Conservation (phyloP, 2,113 vertebrate species). For the Ctenomys sociabilis region DNA sequence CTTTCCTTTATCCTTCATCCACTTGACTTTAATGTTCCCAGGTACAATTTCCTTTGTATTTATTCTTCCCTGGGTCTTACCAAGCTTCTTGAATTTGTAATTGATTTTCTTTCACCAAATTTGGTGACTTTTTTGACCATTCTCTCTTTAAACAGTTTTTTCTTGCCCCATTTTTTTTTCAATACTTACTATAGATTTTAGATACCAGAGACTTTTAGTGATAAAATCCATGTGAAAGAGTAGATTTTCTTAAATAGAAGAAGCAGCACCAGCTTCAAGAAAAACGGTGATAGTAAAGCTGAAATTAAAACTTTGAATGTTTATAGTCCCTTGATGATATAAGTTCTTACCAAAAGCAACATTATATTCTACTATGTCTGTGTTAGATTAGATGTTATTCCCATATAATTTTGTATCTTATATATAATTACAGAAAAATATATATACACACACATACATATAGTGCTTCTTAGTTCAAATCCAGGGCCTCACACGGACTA, state of each 20-base stretch:
- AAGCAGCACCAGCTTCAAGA: neutral
- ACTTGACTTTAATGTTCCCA: neutral
- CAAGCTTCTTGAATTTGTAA: neutral
- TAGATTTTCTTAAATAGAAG: neutral
- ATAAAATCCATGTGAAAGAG: no score
- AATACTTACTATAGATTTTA: neutral
- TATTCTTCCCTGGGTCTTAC: neutral
- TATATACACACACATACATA: no score
- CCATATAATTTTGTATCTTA: neutral
- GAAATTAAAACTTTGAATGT: constrained; percentile 2
- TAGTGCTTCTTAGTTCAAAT: neutral
- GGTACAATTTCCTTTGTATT: neutral
- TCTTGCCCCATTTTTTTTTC: neutral
- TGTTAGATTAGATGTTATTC: neutral
- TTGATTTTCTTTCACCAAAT: neutral
- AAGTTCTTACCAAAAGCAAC: neutral
- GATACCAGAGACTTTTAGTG: neutral
- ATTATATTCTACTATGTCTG: neutral
- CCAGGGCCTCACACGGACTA: neutral
- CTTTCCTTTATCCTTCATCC: neutral
- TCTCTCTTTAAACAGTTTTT: neutral
- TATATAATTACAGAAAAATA: no score
- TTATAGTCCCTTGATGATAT: neutral
- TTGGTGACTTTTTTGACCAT: neutral
- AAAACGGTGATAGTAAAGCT: neutral